Evolutionary conservation across 1,140 invertebrate genomes (phyloP).

Genomic region (Eupeodes corollae): DNA sequence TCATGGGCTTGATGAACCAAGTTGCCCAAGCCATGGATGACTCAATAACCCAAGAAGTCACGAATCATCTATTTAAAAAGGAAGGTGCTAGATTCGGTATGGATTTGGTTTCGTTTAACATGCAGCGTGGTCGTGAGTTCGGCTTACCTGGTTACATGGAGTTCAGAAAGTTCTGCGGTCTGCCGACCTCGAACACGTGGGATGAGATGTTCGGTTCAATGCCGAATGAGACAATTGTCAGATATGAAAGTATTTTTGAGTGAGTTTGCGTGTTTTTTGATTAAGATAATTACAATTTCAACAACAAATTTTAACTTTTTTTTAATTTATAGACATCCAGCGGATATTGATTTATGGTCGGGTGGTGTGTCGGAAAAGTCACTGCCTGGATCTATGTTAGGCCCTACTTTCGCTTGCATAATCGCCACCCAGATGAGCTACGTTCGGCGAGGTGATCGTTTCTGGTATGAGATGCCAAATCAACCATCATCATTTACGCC

Average conservation of each 20-base stretch:
- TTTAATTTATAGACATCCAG: constrained; percentile 50
- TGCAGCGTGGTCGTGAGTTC: constrained; percentile 86
- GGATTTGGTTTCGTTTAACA: constrained; percentile 89
- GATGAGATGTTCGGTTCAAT: constrained; percentile 78
- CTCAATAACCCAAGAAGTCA: constrained; percentile 85
- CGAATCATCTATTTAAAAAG: constrained; percentile 85
- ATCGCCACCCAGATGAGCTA: constrained; percentile 94
- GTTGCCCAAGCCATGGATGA: constrained; percentile 91
- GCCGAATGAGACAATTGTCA: constrained; percentile 74
- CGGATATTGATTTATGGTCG: constrained; percentile 85
- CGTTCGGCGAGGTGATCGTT: constrained; percentile 81
- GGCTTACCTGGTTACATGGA: constrained; percentile 87
- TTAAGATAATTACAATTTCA: not conserved
- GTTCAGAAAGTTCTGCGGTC: constrained; percentile 82
- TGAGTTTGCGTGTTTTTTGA: constrained; percentile 36
- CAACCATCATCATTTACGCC: constrained; percentile 84
- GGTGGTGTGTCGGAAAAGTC: constrained; percentile 84
- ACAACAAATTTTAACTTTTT: not conserved
- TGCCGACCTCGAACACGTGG: constrained; percentile 68
- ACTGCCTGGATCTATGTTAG: constrained; percentile 77
- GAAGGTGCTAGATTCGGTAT: constrained; percentile 73
- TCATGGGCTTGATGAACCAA: constrained; percentile 89
- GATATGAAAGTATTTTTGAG: constrained; percentile 65
- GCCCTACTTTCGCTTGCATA: constrained; percentile 90
- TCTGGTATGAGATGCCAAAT: constrained; percentile 90